These are phyloP conservation scores for Asteroscopus sphinx DNA, from an alignment of 2,888 invertebrate species.

Conservation along the genomic window DNA sequence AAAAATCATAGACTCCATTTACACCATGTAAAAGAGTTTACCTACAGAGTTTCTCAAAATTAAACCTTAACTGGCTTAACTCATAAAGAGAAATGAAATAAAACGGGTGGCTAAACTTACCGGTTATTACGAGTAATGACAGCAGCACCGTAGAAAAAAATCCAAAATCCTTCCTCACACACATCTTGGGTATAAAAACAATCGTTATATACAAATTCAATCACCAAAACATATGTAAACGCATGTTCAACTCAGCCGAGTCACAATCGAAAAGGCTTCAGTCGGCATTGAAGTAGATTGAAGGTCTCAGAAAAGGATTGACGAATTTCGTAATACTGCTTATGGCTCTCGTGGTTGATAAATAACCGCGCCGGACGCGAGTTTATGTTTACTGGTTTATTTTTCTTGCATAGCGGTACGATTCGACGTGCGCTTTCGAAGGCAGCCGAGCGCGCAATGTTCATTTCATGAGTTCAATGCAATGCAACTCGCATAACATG, in stretches of 20 bases:
- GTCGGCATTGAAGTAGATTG: conserved; percentile 75
- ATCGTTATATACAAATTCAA: conserved; percentile 64
- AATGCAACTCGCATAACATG: conserved; percentile 58
- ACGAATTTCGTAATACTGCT: conserved; percentile 74
- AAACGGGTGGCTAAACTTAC: conserved; percentile 64
- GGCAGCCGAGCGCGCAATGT: conserved; percentile 81
- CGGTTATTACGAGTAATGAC: conserved; percentile 71
- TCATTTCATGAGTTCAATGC: no score
- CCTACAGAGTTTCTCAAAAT: background rate
- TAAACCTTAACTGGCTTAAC: background rate
- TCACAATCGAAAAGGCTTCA: conserved; percentile 74
- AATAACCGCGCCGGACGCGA: conserved; percentile 65
- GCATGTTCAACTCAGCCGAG: conserved; percentile 71
- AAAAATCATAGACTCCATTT: no score
- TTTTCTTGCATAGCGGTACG: conserved; percentile 69
- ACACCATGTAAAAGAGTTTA: no score
- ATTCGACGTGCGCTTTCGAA: conserved; percentile 77
- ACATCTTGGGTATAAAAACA: conserved; percentile 70
- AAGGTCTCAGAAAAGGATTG: conserved; percentile 78
- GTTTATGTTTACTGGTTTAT: conserved; percentile 48
- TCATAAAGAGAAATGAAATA: background rate
- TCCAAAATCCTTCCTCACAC: conserved; percentile 65
- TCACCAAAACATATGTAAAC: conserved; percentile 73
- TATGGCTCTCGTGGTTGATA: conserved; percentile 67
- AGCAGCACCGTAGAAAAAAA: conserved; percentile 69